Base-by-base conservation (phyloP, 2,113 vertebrate genomes). In the Solenodon paradoxus region DNA sequence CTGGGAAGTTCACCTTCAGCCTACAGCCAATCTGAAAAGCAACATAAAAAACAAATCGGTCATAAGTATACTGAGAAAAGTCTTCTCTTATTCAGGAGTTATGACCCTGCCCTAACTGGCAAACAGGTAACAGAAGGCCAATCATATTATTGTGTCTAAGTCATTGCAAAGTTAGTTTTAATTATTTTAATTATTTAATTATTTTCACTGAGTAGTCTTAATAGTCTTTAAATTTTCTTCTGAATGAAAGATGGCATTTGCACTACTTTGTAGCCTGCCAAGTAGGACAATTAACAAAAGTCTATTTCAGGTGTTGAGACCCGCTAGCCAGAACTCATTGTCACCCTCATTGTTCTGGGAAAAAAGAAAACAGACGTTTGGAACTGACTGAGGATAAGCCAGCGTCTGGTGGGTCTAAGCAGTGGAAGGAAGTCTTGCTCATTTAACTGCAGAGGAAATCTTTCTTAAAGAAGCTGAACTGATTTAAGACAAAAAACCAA, bases 291-390 rank as follows among this genome's bases (percentile, higher is more conserved):
- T 9, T 75, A 63, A 47, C 61, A 93, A 93, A 72, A 11, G 11
- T 38, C n/a, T n/a, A n/a, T 93, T 86, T 87, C 69, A 91, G 84
- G 84, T 88, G 38, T 71, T 69, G 17, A 22, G 68, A 24, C n/a
- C 24, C 64, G 38, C 64, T 74, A 55, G 17, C 59, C 59, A 90
- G 94, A 86, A 72, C 40, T 78, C 51, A 38, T 45, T 69, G 47
- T 66, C 17, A 79, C 81, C 45, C 81, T 88, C 79, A 81, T 84
- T 93, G 84, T 95, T 95, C 80, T 92, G 45, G 42, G 66, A 17
- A 45, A 77, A 95, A 92, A 35, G 64, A 77, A 95, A 95, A 89
- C 63, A 92, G 93, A 85, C 28, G 51, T 64, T 91, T 1, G 47
- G 59, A 92, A 95, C 81, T 88, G 84, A 17, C 11, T 35, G 30